phyloP scores from a whole-genome alignment of 2,888 invertebrate species.

The Orthosia cruda region DNA sequence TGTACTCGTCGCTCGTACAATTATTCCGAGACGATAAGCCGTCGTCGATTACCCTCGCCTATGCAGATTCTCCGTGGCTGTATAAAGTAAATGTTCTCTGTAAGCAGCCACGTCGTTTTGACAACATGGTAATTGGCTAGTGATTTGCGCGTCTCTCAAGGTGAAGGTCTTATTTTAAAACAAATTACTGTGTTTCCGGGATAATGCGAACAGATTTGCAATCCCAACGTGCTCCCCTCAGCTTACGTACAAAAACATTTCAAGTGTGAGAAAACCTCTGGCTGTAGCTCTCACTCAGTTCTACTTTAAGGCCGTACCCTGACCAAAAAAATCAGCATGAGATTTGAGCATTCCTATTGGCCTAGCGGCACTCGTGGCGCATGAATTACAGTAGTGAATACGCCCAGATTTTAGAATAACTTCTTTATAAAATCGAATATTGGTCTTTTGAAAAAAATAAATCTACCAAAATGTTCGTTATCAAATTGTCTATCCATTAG shows the following conservation, averaged over 20 bases:
- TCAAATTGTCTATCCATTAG: no score
- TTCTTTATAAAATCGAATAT: no score
- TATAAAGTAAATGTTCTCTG: constrained; percentile 28
- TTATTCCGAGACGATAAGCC: constrained; percentile 27
- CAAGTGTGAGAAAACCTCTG: constrained; percentile 35
- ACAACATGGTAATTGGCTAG: constrained; percentile 14
- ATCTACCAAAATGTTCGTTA: no score
- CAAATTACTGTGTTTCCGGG: constrained; percentile 39
- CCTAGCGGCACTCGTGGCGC: no score
- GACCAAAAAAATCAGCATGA: no score
- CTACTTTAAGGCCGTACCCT: no score
- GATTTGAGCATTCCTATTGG: no score
- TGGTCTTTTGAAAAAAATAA: no score
- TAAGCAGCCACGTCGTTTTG: not conserved
- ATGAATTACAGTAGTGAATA: no score
- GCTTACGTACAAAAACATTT: constrained; percentile 2
- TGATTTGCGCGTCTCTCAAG: constrained; percentile 46
- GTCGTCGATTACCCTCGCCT: constrained; percentile 1
- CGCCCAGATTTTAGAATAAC: no score
- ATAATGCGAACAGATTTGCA: constrained; percentile 12
- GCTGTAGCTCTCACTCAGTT: constrained; percentile 8
- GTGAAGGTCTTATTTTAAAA: constrained; percentile 38
- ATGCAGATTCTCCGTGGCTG: constrained; percentile 10
- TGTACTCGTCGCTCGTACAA: constrained; percentile 4
- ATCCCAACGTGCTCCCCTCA: not conserved